Evolutionary conservation across 2,888 invertebrate species (phyloP).

Genomic region (Andrena dorsata): DNA sequence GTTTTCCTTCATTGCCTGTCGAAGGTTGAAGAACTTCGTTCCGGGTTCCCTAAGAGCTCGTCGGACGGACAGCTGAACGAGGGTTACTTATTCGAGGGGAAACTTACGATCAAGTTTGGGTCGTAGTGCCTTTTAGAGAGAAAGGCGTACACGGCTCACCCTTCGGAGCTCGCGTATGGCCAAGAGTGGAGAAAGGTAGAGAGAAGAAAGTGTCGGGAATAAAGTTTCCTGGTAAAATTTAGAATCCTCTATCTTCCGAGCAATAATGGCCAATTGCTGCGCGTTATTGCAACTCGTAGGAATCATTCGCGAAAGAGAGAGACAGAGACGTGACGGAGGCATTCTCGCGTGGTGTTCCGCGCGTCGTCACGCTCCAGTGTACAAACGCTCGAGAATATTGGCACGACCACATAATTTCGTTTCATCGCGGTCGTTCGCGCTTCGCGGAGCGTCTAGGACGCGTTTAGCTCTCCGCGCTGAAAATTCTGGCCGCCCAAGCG

Average conservation of each 20-base stretch:
- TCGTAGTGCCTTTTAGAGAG: conserved; percentile 27
- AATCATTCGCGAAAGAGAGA: background rate
- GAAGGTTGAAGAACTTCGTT: conserved; percentile 14
- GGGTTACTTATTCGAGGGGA: conserved; percentile 25
- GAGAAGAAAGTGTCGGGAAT: background rate
- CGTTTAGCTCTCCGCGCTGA: conserved; percentile 24
- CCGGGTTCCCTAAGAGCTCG: conserved; percentile 15
- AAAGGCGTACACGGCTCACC: conserved; percentile 34
- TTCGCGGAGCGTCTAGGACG: conserved; percentile 41
- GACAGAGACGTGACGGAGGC: background rate
- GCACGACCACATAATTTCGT: conserved; percentile 55
- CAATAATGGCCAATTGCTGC: background rate
- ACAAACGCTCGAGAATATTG: conserved; percentile 40
- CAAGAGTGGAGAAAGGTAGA: background rate
- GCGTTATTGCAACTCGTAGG: background rate
- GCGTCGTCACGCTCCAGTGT: conserved; percentile 10
- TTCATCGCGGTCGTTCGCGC: conserved; percentile 58
- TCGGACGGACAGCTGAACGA: conserved; percentile 37
- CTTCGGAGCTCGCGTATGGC: background rate
- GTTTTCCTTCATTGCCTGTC: conserved; percentile 7
- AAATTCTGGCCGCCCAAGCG: conserved; percentile 41
- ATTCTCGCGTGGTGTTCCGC: conserved; percentile 17
- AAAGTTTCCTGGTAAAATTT: background rate
- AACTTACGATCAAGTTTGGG: conserved; percentile 47
- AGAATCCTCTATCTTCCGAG: background rate